Evolutionary conservation across 2,113 vertebrate species (phyloP), one percentile per base, ranked within the genome.

Genomic region (Ranitomeya variabilis): DNA sequence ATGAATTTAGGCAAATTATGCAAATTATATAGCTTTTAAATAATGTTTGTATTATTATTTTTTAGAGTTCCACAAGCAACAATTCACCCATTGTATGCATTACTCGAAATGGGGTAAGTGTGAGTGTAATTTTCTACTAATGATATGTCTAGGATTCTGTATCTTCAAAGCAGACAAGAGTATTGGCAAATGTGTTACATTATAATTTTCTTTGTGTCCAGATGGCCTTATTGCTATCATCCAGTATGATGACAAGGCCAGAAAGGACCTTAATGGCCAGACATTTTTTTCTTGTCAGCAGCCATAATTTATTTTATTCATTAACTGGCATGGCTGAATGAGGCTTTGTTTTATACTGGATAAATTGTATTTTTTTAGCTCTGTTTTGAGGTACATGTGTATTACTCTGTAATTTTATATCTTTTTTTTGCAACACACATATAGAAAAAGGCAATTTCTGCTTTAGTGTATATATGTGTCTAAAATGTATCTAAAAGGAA

Each of bases 81-180:
- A 95, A 89, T 83, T 95, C 95, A 52, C 59, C 93, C 1, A 92
- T 91, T 45, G 92, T 93, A 19, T 96, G 95, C 83, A 92, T 94
- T 51, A 93, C 94, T 55, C 94, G 95, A 86, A 96, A 96, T 0
- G 96, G 95, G 94, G 96, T 96, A 96, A 87, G 95, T 88, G 15
- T 31, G 16, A 31, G 31, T 55, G 45, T 83, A 18, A 12, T 13
- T 21, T 69, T n/a, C 64, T 1, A 67, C 7, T 67, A 67, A 23
- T 67, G 3, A 73, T 10, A 51, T 13, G 10, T 74, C 1, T 45
- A 18, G 12, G 31, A 45, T 74, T 74, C 0, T 16, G 12, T 37
- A 18, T 37, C 7, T 16, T 11, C 18, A 12, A 69, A 26, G 66
- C 3, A 69, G 66, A 11, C 12, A 69, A 23, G 9, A 67, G 23